phyloP scores from a whole-genome alignment of 2,797 vertebrate species.

The Phalloptychus januarius region DNA sequence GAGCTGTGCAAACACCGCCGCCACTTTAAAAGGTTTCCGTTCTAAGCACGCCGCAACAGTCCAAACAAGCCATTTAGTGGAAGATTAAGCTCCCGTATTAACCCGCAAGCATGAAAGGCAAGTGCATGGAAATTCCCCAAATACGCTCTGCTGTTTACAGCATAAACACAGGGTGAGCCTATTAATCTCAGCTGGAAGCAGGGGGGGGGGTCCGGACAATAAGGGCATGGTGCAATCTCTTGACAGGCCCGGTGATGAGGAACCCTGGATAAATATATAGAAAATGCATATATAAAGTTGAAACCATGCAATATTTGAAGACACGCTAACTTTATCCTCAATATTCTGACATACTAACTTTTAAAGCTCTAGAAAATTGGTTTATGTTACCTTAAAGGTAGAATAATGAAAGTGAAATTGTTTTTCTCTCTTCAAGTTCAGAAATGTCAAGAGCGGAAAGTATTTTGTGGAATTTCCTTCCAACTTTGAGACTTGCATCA shows the following conservation, averaged over 20 bases:
- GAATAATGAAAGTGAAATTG: neutral
- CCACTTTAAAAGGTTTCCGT: neutral
- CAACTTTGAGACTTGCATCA: neutral
- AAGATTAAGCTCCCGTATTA: neutral
- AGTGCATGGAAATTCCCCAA: neutral
- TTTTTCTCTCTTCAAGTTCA: neutral
- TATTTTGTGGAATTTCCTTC: neutral
- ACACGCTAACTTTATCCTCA: neutral
- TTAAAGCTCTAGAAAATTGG: neutral
- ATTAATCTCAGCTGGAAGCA: neutral
- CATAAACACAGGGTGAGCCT: neutral
- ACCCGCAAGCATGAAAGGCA: neutral
- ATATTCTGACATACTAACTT: neutral
- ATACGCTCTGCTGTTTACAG: neutral
- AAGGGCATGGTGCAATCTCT: neutral
- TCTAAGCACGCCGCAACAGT: conserved; percentile 2
- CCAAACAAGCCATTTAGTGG: neutral
- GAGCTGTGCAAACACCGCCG: conserved; percentile 2
- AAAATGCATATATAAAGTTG: neutral
- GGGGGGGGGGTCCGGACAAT: neutral
- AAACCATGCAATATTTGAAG: neutral
- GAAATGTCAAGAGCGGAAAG: neutral
- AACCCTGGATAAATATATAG: neutral
- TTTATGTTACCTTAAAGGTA: neutral
- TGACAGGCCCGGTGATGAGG: neutral